Evolutionary conservation across 2,888 invertebrate species (phyloP), one percentile per base, ranked within the genome.

Genomic region (Drosophila falleni): DNA sequence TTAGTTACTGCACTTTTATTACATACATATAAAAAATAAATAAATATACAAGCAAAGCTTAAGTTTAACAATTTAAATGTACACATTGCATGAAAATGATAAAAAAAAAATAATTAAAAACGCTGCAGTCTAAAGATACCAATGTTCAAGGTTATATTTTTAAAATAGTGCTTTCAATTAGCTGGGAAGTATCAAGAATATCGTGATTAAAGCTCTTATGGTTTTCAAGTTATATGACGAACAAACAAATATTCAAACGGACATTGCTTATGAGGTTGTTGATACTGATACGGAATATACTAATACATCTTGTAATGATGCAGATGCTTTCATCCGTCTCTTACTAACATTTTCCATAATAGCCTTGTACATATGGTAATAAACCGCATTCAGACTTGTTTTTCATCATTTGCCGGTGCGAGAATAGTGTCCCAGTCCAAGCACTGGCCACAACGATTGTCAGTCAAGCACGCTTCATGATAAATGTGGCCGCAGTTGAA

Each of bases 401-500:
- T 44, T 41, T 39, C 41, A 10, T 15, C 13, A 59, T 39, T 59
- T 41, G 23, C 35, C 8, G 13, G 11, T 6, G 58, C 39, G 39
- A 70, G 33, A 31, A 75, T 65, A 13, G 37, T 65, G 19, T 65
- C 76, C 80, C 64, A 76, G 23, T 76, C 80, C 15, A 79, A n/a
- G 39, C 83, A 82, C 10, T 75, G 65, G 3, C 67, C 80, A 63
- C 91, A 92, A 33, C 78, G 69, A 53, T 82, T 85, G 29, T 81
- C 84, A 13, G 95, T 96, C 76, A 98, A 93, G 92, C 98, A 98
- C 68, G 95, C 95, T 91, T 96, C 95, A 91, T 98, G 98, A 92
- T 98, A 98, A 9, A 96, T 95, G 93, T 98, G 98, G 76, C 96
- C 95, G 91, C 98, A 98, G 91, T 96, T 96, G 91, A 97, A 98